phyloP scores from a whole-genome alignment of 2,113 vertebrate species.

The Misgurnus anguillicaudatus region DNA sequence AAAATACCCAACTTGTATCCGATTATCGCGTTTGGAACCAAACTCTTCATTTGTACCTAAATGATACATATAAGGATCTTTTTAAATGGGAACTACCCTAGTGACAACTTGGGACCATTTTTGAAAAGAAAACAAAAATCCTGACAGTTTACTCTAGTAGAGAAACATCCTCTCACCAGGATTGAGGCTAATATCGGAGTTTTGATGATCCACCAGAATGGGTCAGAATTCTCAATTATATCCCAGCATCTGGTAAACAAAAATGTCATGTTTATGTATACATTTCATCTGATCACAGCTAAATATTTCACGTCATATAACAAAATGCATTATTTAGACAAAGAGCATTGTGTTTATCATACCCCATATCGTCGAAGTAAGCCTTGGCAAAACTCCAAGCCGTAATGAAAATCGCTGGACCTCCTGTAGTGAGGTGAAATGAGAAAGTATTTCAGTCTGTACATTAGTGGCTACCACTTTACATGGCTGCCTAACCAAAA shows the following conservation, averaged over 20 bases:
- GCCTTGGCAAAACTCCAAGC: constrained; percentile 86
- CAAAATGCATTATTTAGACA: neutral
- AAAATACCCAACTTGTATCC: too few relatives aligned
- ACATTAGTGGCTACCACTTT: neutral
- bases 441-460: constrained; percentile 10
- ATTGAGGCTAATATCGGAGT: constrained; percentile 91
- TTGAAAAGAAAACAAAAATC: too few relatives aligned
- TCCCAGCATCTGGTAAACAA: constrained; percentile 88
- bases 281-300: neutral
- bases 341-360: constrained; percentile 62
- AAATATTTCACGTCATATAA: constrained; percentile 2
- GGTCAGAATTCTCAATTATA: constrained; percentile 77
- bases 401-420: constrained; percentile 84
- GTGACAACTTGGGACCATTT: too few relatives aligned
- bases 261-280: neutral
- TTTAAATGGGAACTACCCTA: too few relatives aligned
- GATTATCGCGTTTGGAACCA: too few relatives aligned
- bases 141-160: neutral
- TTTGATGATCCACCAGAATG: constrained; percentile 96
- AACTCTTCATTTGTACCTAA: too few relatives aligned
- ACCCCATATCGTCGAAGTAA: constrained; percentile 83
- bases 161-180: constrained; percentile 77
- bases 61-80: too few relatives aligned
- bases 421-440: constrained; percentile 71
- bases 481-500: neutral